Conservation (phyloP, 2,113 vertebrate genomes). For the Choloepus hoffmanni region DNA sequence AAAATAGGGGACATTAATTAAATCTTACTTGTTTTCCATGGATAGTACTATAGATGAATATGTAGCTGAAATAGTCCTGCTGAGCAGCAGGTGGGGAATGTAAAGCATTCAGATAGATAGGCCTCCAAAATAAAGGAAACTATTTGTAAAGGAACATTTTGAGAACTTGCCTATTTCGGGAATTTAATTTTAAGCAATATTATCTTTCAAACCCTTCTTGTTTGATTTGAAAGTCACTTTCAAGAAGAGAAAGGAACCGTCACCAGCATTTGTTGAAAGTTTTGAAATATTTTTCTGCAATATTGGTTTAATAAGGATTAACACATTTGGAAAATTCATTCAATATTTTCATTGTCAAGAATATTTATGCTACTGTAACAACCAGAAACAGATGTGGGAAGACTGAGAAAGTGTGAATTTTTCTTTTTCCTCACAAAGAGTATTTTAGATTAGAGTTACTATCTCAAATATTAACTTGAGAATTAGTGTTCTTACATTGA, state of each 20-base stretch:
- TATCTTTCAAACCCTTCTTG: not conserved
- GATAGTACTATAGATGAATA: not conserved
- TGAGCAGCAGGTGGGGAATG: not conserved
- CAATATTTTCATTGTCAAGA: constrained; percentile 59
- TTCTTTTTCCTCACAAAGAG: not conserved
- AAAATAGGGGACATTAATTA: not conserved
- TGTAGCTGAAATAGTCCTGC: not conserved
- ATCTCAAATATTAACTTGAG: not conserved
- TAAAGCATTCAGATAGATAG: not conserved
- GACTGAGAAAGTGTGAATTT: constrained; percentile 35
- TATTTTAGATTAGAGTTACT: constrained; percentile 11
- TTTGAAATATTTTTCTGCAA: not conserved
- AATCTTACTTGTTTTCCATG: not conserved
- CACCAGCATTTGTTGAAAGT: not conserved
- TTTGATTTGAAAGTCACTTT: constrained; percentile 29
- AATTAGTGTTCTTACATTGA: not conserved
- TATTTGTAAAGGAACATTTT: not conserved
- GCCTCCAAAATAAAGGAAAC: not conserved
- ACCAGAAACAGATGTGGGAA: constrained; percentile 36
- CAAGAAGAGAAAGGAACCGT: not conserved
- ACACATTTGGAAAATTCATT: constrained; percentile 59
- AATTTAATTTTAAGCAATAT: not conserved
- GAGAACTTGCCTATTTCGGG: not conserved
- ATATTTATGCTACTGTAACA: constrained; percentile 46
- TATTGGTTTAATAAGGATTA: constrained; percentile 54